phyloP scores from a whole-genome alignment of 2,797 vertebrate species.

The Crypturellus tataupa region DNA sequence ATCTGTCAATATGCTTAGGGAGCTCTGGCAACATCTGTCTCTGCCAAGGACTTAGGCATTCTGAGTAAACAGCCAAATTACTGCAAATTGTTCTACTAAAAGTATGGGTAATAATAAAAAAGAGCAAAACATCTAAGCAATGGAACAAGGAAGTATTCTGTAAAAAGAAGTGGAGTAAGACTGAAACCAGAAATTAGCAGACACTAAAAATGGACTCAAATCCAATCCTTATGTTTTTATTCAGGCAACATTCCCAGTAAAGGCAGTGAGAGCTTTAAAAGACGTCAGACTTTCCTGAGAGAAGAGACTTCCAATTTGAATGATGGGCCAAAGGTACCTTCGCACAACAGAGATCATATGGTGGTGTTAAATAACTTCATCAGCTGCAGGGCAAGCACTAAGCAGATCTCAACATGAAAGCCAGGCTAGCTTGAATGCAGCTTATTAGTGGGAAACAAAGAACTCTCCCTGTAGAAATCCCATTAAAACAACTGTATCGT shows the following conservation, averaged over 20 bases:
- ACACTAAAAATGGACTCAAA: conserved; percentile 41
- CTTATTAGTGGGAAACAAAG: background rate
- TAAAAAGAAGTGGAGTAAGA: conserved; percentile 49
- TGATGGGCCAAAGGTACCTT: background rate
- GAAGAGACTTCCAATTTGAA: conserved; percentile 5
- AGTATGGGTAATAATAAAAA: background rate
- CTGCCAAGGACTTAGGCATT: background rate
- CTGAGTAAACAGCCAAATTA: background rate
- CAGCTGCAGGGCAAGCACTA: background rate
- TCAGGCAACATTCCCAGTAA: background rate
- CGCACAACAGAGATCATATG: background rate
- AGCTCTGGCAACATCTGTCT: background rate
- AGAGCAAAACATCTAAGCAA: background rate
- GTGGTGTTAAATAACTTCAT: background rate
- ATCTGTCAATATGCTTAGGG: background rate
- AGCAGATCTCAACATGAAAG: conserved; percentile 9
- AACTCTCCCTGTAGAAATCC: background rate
- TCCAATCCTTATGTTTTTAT: conserved; percentile 15
- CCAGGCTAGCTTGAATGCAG: background rate
- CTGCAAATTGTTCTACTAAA: background rate
- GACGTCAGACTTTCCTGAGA: background rate
- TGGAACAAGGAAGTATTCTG: background rate
- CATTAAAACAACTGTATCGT: background rate
- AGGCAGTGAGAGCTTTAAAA: background rate
- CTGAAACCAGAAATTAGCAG: conserved; percentile 39